Evolutionary conservation across 2,888 invertebrate species (phyloP), one percentile per base, ranked within the genome.

Genomic region (Entomobrya multifasciata): DNA sequence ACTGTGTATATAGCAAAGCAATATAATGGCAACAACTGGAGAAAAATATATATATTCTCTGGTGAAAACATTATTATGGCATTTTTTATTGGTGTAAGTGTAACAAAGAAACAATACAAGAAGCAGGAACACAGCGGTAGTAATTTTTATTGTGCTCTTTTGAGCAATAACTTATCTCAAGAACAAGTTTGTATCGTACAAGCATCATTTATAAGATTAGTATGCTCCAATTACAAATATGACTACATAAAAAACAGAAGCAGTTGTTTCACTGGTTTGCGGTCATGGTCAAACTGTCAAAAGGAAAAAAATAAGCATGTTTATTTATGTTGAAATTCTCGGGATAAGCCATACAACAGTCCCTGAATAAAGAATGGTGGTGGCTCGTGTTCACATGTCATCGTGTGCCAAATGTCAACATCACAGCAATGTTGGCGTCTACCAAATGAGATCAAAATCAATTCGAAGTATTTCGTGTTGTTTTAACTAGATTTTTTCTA

Each of bases 11-110:
- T 41, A 13, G 15, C 55, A 20, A 2, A 15, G 30, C 30, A 41
- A 20, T 47, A 27, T n/a, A 49, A 49, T 49, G 72, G 72, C 49
- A 72, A 72, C 72, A 72, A 72, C 72, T 72, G 22, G 36, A 8
- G 41, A n/a, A 55, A 76, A 74, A 15, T 25, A 52, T n/a, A 13
- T 70, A 70, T 57, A 57, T 15, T 74, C 44, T 17, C 5, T 52
- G 79, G 74, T 25, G 72, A 82, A 74, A 82, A 83, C 30, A 72
- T 72, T 47, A 49, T 83, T 76, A 65, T 52, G 65, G 30, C 20
- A 47, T 62, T 83, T n/a, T 83, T 83, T 83, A 62, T 76, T 82
- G 72, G 17, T 57, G 55, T 13, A 77, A 77, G 22, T 55, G 13
- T n/a, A n/a, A n/a, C 15, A 72, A 49, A 47, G 10, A 20, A 41